phyloP scores from a whole-genome alignment of 35 echinoderm and acorn worm genomes.

The Eucidaris tribuloides region DNA sequence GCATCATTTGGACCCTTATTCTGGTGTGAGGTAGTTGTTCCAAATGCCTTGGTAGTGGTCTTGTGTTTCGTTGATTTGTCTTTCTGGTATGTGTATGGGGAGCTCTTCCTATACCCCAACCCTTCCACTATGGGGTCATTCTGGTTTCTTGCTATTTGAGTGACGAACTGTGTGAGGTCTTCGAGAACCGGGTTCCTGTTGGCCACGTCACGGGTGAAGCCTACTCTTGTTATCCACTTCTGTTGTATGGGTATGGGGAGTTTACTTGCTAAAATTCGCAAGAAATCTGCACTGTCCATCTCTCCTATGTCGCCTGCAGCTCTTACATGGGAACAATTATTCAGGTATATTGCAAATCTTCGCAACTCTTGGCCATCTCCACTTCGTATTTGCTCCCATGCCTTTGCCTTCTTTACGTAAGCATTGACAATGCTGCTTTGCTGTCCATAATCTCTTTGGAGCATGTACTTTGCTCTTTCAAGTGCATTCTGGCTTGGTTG shows the following conservation, averaged over 20 bases:
- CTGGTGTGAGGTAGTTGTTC: not conserved
- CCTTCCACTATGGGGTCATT: not conserved
- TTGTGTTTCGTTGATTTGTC: not conserved
- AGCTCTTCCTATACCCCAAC: not conserved
- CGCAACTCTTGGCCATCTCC: constrained; percentile 9
- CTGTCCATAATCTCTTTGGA: constrained; percentile 42
- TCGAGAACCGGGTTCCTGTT: not conserved
- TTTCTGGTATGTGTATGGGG: not conserved
- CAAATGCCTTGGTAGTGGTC: not conserved
- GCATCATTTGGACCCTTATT: not conserved
- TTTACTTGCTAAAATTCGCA: not conserved
- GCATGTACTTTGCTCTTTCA: constrained; percentile 25
- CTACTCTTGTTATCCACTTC: not conserved
- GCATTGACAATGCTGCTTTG: constrained; percentile 21
- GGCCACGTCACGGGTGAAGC: not conserved
- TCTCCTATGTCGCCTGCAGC: not conserved
- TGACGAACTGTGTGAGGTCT: constrained; percentile 9
- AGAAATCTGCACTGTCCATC: not conserved
- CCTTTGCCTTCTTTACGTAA: constrained; percentile 21
- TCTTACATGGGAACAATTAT: not conserved
- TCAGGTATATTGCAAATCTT: constrained; percentile 54
- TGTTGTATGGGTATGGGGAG: not conserved
- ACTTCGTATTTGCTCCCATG: constrained; percentile 15
- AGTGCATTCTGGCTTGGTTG: not conserved
- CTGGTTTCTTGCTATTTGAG: not conserved